These are phyloP conservation scores for Philonicus albiceps DNA, from an alignment of 2,888 invertebrate species.

Conservation along the genomic window DNA sequence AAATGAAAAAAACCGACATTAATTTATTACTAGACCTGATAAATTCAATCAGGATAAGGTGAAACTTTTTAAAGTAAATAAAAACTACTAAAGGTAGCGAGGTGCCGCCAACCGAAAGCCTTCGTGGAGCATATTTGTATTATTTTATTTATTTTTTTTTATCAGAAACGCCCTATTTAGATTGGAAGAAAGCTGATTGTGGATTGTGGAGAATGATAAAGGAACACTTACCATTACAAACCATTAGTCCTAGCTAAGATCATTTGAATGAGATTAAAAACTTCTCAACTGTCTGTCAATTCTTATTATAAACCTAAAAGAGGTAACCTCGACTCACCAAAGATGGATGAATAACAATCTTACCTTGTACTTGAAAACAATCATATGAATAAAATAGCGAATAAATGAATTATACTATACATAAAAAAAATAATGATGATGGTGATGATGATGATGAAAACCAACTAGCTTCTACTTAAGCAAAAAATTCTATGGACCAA, in stretches of 20 bases:
- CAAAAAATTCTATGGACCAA: slow-evolving; percentile 26
- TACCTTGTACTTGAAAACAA: slow-evolving; percentile 22
- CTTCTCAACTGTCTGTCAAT: slow-evolving; percentile 29
- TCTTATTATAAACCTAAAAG: slow-evolving; percentile 9
- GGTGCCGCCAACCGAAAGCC: not conserved
- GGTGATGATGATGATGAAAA: not conserved
- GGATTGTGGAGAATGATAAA: not conserved
- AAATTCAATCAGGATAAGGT: not conserved
- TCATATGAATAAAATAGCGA: slow-evolving; percentile 22
- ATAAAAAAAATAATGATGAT: not conserved
- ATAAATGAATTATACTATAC: slow-evolving; percentile 1
- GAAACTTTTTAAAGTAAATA: not conserved
- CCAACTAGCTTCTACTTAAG: slow-evolving; percentile 17
- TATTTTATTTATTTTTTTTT: too few species aligned
- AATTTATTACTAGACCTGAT: too few species aligned
- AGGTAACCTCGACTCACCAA: not conserved
- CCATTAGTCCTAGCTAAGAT: not conserved
- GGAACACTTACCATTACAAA: not conserved
- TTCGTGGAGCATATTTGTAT: not conserved
- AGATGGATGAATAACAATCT: not conserved
- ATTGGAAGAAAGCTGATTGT: not conserved
- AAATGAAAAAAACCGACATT: too few species aligned
- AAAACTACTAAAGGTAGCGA: not conserved
- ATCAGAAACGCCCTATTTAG: not conserved
- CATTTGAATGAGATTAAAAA: not conserved